These are phyloP conservation scores for Girardinus metallicus DNA, from an alignment of 2,797 vertebrate genomes.

Conservation along the genomic window DNA sequence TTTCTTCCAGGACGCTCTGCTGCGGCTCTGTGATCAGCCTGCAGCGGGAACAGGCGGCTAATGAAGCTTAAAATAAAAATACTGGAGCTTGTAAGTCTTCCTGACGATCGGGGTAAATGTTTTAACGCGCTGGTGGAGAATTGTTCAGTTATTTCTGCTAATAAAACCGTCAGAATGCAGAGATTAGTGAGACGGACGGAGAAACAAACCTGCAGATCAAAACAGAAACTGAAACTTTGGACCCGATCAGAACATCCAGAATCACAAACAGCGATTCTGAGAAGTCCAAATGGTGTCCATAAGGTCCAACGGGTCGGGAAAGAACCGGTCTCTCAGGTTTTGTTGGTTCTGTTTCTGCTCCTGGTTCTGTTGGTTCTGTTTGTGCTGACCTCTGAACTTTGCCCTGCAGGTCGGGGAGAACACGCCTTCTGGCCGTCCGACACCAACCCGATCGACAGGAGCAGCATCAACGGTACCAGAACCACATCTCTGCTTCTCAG, in stretches of 20 bases:
- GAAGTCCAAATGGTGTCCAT: too few species aligned
- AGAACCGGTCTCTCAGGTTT: conserved; percentile 23
- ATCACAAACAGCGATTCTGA: too few species aligned
- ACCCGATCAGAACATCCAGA: too few species aligned
- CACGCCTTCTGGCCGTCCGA: conserved; percentile 91
- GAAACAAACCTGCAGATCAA: too few species aligned
- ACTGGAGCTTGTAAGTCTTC: not conserved
- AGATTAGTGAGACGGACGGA: too few species aligned
- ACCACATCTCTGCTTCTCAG: conserved; percentile 4
- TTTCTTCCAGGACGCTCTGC: not conserved
- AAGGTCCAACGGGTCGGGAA: not conserved
- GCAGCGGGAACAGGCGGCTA: too few species aligned
- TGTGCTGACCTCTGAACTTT: conserved; percentile 8
- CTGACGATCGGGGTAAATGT: not conserved
- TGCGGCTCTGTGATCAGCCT: not conserved
- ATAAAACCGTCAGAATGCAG: too few species aligned
- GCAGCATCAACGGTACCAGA: conserved; percentile 90
- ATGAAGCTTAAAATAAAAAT: not conserved
- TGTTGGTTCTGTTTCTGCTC: not conserved
- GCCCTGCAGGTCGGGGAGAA: conserved; percentile 88
- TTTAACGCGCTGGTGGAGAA: not conserved
- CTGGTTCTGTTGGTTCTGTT: not conserved
- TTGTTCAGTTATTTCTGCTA: too few species aligned
- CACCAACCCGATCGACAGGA: conserved; percentile 90
- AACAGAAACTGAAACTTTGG: too few species aligned